These are phyloP conservation scores for Holothuria glaberrima DNA, from an alignment of 35 echinoderm and acorn worm species.

Conservation along the genomic window DNA sequence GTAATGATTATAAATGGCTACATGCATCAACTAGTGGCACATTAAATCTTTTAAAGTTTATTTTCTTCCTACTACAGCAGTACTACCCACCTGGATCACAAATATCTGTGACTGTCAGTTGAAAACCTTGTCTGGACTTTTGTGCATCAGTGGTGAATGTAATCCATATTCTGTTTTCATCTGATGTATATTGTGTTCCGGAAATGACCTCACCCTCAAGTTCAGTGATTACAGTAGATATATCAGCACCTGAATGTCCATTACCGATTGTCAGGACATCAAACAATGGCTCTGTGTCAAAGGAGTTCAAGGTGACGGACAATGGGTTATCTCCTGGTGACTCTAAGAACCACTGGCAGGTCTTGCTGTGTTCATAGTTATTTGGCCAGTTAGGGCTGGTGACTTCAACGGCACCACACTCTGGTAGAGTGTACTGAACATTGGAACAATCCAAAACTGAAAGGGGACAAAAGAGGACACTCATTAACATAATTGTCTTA, in stretches of 20 bases:
- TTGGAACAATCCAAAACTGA: conserved; percentile 45
- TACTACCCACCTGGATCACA: conserved; percentile 13
- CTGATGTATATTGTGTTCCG: neutral
- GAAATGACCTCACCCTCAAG: neutral
- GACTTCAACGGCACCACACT: conserved; percentile 27
- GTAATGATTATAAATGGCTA: too few species aligned
- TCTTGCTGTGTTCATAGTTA: conserved; percentile 24
- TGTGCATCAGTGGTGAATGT: conserved; percentile 27
- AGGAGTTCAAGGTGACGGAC: neutral
- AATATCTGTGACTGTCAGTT: conserved; percentile 24
- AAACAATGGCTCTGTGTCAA: conserved; percentile 33
- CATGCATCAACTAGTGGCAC: too few species aligned
- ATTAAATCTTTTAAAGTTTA: too few species aligned
- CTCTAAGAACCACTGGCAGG: conserved; percentile 54
- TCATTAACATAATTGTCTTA: neutral
- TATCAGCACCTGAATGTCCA: neutral
- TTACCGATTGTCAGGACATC: conserved; percentile 29
- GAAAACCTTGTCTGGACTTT: conserved; percentile 24
- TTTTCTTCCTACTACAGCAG: too few species aligned
- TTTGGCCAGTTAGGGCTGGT: conserved; percentile 52
- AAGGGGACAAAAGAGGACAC: neutral
- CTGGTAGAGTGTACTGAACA: conserved; percentile 42
- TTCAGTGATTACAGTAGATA: conserved; percentile 10
- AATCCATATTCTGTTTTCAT: conserved; percentile 31
- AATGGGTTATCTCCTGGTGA: neutral